phyloP scores from a whole-genome alignment of 2,113 vertebrate genomes.

The Nannospalax galili region DNA sequence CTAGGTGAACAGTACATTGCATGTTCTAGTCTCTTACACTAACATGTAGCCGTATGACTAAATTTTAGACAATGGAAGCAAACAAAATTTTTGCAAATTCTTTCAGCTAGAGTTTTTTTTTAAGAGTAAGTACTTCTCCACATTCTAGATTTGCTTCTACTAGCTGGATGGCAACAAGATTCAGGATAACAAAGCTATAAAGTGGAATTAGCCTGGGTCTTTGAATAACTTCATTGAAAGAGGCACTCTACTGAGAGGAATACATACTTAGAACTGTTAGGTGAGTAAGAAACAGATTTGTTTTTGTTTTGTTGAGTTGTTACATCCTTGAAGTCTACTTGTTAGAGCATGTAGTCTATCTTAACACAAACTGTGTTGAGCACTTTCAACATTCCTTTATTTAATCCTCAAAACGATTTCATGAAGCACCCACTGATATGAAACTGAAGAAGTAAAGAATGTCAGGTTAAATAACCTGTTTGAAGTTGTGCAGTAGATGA shows the following conservation, averaged over 20 bases:
- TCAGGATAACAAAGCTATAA: background rate
- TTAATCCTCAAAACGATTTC: conserved; percentile 34
- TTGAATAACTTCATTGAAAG: background rate
- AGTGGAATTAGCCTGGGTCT: background rate
- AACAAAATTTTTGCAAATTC: background rate
- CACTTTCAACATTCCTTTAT: conserved; percentile 20
- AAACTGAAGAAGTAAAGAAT: conserved; percentile 56
- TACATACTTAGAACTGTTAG: background rate
- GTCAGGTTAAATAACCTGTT: conserved; percentile 50
- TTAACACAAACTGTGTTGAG: conserved; percentile 22
- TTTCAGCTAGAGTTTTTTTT: background rate
- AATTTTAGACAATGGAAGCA: background rate
- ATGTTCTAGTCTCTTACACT: background rate
- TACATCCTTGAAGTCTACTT: conserved; percentile 1
- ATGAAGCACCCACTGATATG: background rate
- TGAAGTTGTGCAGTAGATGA: conserved; percentile 45
- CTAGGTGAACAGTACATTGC: background rate
- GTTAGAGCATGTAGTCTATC: background rate
- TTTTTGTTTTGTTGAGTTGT: background rate
- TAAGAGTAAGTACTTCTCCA: background rate
- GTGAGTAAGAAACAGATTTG: background rate
- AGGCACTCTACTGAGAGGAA: background rate
- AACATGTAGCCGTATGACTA: background rate
- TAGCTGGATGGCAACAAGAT: background rate
- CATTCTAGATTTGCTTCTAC: background rate